Base-by-base conservation (phyloP, 2,888 invertebrate genomes). In the Tortricodes alternella region DNA sequence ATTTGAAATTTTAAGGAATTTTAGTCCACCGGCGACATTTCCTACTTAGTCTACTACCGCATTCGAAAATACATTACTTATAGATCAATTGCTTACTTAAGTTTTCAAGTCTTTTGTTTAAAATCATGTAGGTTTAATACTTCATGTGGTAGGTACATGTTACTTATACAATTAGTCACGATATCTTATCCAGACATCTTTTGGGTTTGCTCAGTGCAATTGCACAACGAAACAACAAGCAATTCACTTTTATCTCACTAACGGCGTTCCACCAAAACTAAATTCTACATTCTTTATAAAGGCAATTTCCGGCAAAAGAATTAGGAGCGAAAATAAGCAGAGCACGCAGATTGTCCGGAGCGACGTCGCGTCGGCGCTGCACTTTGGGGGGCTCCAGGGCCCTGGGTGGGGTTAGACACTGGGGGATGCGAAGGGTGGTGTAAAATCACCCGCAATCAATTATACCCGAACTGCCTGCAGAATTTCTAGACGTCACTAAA, bases 361-460 rank as follows among this genome's bases (percentile, higher is more conserved):
- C 83, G 84, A 83, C 86, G 88, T 84, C 85, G 86, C 80, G 78
- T 81, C 83, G 84, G 82, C 84, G 80, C 78, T 88, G 88, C 88
- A 85, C 86, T 85, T 82, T 74, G 80, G 81, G 80, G 71, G 78
- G 74, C 70, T 68, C 65, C 37, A 13, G 18, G 39, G 44, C 46
- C 43, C 24, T 23, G 46, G 29, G 80, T 73, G 75, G 78, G 75
- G 78, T 78, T 78, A 80, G 81, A 80, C 81, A 74, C 73, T 62
- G 71, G 71, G 76, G 75, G 73, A 74, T 68, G 69, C 46, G 52
- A 61, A 56, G 83, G 88, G 88, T 81, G 85, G 85, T 85, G 85
- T 83, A 89, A 89, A 89, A 89, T 89, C 89, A 89, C 89, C 89
- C 89, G 80, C 89, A 88, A 89, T 90, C 89, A 89, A 89, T 89